phyloP scores from a whole-genome alignment of 92 coral and sea anemone genomes.

The Porites divaricata region DNA sequence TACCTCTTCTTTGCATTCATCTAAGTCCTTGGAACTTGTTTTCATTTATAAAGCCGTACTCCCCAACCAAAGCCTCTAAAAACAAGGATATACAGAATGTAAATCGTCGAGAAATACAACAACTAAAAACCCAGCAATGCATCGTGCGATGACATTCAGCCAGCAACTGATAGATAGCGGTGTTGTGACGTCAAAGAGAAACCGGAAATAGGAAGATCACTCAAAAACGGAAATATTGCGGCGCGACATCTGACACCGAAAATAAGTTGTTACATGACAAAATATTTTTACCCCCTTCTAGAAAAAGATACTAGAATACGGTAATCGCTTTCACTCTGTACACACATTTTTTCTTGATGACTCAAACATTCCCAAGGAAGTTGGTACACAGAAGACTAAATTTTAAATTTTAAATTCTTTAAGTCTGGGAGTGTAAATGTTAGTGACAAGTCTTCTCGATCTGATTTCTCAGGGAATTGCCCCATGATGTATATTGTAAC shows the following conservation, averaged over 20 bases:
- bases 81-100: slow-evolving; percentile 10
- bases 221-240: slow-evolving; percentile 29
- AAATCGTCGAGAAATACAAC: slow-evolving; percentile 16
- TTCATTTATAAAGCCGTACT: slow-evolving; percentile 71
- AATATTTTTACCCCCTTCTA: neutral
- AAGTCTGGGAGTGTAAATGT: no score
- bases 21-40: slow-evolving; percentile 62
- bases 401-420: no score
- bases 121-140: neutral
- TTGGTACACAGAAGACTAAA: no score
- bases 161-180: neutral
- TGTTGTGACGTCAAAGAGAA: slow-evolving; percentile 32
- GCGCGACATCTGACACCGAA: neutral
- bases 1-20: slow-evolving; percentile 97
- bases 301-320: neutral
- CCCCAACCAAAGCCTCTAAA: slow-evolving; percentile 53
- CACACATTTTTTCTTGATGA: no score
- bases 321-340: neutral
- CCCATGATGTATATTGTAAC: no score
- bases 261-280: neutral
- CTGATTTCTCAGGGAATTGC: no score
- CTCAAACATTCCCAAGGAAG: neutral
- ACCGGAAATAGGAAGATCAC: slow-evolving; percentile 45
- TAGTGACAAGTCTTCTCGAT: no score
- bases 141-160: slow-evolving; percentile 43